These are phyloP conservation scores for Brachyrhaphis roseni DNA, from an alignment of 2,797 vertebrate genomes.

Conservation along the genomic window DNA sequence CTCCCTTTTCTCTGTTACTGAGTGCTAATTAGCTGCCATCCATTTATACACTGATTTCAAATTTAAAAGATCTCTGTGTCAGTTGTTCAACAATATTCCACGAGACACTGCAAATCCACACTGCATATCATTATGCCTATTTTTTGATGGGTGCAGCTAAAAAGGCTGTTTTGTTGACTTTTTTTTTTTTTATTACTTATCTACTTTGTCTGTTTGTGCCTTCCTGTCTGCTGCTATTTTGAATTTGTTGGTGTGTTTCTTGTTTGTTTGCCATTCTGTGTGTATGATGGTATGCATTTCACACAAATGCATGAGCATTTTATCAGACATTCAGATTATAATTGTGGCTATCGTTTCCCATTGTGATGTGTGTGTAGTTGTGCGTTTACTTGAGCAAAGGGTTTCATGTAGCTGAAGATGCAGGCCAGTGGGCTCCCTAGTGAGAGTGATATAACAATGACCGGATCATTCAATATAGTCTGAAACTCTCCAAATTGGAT, in stretches of 20 bases:
- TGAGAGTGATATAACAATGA: conserved; percentile 49
- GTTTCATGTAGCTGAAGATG: conserved; percentile 45
- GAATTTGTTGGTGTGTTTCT: neutral
- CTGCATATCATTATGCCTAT: neutral
- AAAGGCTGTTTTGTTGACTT: neutral
- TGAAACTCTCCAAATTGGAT: conserved; percentile 49
- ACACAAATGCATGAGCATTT: conserved; percentile 4
- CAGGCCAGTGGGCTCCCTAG: conserved; percentile 38
- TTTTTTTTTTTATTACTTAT: neutral
- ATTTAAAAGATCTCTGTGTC: neutral
- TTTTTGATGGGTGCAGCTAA: neutral
- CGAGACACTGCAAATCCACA: neutral
- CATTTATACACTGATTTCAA: neutral
- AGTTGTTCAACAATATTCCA: neutral
- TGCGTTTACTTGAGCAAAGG: conserved; percentile 8
- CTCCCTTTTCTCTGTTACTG: neutral
- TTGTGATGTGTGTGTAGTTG: conserved; percentile 27
- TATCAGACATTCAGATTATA: conserved; percentile 37
- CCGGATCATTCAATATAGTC: conserved; percentile 50
- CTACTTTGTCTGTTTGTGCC: neutral
- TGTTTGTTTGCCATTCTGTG: conserved; percentile 8
- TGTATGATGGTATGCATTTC: conserved; percentile 8
- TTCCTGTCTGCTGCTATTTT: neutral
- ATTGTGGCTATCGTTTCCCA: conserved; percentile 42
- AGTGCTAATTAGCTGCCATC: neutral